These are phyloP conservation scores for Magallana nippona DNA, from an alignment of 2,888 invertebrate genomes.

Conservation along the genomic window DNA sequence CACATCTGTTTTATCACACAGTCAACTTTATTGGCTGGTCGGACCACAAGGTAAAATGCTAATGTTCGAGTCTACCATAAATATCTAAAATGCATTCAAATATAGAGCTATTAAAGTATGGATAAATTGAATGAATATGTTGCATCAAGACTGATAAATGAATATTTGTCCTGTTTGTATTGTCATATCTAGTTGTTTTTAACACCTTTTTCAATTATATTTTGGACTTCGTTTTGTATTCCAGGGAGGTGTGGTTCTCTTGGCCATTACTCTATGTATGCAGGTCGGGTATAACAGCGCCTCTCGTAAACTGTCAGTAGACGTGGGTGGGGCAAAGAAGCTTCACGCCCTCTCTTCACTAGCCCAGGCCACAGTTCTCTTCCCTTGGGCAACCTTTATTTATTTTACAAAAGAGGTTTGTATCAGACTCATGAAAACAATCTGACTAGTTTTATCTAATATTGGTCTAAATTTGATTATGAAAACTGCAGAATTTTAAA, in stretches of 20 bases:
- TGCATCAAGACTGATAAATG: not conserved
- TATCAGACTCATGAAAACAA: not conserved
- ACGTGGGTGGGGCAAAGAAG: constrained; percentile 82
- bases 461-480: not conserved
- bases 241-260: constrained; percentile 81
- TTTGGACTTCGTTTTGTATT: not conserved
- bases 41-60: constrained; percentile 81
- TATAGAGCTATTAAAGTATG: not conserved
- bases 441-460: not conserved
- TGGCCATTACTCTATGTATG: constrained; percentile 80
- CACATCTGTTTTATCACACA: constrained; percentile 81
- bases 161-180: not conserved
- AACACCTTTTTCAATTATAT: not conserved
- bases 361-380: constrained; percentile 79
- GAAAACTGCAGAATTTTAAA: not conserved
- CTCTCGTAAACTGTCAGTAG: constrained; percentile 80
- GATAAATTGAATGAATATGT: not conserved
- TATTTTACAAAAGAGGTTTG: constrained; percentile 79
- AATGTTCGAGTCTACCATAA: too few species aligned
- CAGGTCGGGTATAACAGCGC: constrained; percentile 80
- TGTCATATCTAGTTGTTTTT: too few species aligned
- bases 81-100: too few species aligned
- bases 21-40: constrained; percentile 81
- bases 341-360: constrained; percentile 81
- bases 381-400: constrained; percentile 80